These are phyloP conservation scores for Yponomeuta cagnagella DNA, from an alignment of 2,888 invertebrate species.

Conservation along the genomic window DNA sequence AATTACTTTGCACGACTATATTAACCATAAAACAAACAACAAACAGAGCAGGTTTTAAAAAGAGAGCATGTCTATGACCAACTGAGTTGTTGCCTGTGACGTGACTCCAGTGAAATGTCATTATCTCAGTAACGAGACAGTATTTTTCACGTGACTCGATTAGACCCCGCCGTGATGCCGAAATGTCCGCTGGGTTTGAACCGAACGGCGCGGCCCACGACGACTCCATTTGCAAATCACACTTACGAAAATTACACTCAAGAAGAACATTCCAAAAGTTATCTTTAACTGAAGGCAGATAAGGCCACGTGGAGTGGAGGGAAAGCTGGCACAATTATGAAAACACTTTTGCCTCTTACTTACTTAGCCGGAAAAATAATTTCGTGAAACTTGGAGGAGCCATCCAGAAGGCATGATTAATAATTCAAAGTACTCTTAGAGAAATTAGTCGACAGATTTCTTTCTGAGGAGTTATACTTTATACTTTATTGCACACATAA, in stretches of 20 bases:
- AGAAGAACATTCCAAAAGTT: constrained; percentile 18
- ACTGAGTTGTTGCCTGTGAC: neutral
- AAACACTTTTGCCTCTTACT: constrained; percentile 14
- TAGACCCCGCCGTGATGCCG: neutral
- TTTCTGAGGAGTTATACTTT: neutral
- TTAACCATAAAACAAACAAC: too few relatives aligned
- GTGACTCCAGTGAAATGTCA: constrained; percentile 8
- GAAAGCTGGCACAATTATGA: constrained; percentile 11
- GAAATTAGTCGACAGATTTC: constrained; percentile 11
- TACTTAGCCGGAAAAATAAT: constrained; percentile 15
- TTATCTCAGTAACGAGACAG: neutral
- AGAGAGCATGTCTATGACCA: too few relatives aligned
- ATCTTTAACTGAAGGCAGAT: constrained; percentile 17
- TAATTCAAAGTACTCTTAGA: constrained; percentile 7
- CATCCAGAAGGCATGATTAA: constrained; percentile 9
- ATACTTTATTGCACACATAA: too few relatives aligned
- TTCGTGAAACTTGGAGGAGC: neutral
- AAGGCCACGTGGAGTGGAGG: neutral
- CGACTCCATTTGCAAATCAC: constrained; percentile 72
- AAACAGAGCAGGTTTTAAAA: too few relatives aligned
- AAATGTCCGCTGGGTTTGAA: constrained; percentile 35
- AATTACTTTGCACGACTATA: too few relatives aligned
- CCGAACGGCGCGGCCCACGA: constrained; percentile 62
- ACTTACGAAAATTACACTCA: constrained; percentile 31
- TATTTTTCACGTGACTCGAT: constrained; percentile 14